These are phyloP conservation scores for Orestias chungarensis DNA, from an alignment of 2,797 vertebrate genomes.

Conservation along the genomic window DNA sequence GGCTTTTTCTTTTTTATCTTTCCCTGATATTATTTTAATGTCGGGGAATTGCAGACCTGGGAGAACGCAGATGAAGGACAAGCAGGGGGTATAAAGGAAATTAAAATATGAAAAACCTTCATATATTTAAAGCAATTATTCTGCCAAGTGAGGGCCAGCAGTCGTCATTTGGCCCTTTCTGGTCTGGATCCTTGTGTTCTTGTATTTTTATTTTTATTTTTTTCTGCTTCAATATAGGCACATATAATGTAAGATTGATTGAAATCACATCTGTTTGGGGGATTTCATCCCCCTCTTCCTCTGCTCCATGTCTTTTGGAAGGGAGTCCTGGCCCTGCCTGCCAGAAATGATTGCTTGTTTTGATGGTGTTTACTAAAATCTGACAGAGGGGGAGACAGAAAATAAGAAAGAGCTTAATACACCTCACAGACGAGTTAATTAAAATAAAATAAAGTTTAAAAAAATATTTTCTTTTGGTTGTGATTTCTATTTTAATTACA, in stretches of 20 bases:
- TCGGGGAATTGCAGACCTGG: constrained; percentile 68
- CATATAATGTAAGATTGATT: constrained; percentile 84
- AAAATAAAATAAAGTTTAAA: too few relatives aligned
- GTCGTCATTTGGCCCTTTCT: constrained; percentile 66
- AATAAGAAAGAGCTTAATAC: constrained; percentile 43
- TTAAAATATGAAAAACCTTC: constrained; percentile 74
- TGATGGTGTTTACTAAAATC: constrained; percentile 83
- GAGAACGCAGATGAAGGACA: constrained; percentile 67
- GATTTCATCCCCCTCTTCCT: constrained; percentile 81
- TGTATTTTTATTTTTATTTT: constrained; percentile 5
- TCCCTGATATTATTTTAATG: constrained; percentile 77
- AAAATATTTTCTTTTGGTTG: too few relatives aligned
- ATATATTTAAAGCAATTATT: constrained; percentile 81
- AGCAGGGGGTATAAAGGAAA: constrained; percentile 70
- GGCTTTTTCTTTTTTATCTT: constrained; percentile 30
- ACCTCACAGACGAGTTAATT: too few relatives aligned
- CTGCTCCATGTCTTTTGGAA: constrained; percentile 75
- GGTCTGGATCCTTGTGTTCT: constrained; percentile 61
- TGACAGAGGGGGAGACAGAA: constrained; percentile 68
- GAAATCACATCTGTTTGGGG: constrained; percentile 83
- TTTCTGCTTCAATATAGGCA: constrained; percentile 63
- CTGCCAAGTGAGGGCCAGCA: constrained; percentile 71
- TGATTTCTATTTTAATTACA: too few relatives aligned
- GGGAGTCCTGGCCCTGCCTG: constrained; percentile 68
- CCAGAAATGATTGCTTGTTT: constrained; percentile 85